Evolutionary conservation across 2,797 vertebrate species (phyloP).

Genomic region (Betta splendens): DNA sequence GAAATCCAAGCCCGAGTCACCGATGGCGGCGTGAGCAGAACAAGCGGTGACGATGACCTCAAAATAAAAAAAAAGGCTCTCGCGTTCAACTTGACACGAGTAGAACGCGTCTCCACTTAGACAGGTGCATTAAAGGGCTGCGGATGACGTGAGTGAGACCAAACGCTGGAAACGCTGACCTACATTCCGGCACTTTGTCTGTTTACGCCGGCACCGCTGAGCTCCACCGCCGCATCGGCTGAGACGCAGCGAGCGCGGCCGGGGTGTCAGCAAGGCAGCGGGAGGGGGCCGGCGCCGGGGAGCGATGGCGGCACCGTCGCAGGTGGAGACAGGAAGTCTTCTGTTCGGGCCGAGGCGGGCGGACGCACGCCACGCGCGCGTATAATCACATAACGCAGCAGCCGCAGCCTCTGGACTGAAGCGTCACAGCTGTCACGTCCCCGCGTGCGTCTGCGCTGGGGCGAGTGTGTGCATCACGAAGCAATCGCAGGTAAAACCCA

Average conservation of each 20-base stretch:
- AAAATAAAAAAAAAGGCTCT: constrained; percentile 11
- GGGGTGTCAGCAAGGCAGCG: constrained; percentile 27
- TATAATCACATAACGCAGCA: constrained; percentile 38
- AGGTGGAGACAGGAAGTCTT: constrained; percentile 33
- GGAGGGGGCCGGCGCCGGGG: neutral
- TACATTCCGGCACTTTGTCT: constrained; percentile 50
- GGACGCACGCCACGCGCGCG: constrained; percentile 33
- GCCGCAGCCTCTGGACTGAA: constrained; percentile 33
- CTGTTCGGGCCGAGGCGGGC: constrained; percentile 36
- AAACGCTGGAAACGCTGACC: constrained; percentile 47
- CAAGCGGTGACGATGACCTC: constrained; percentile 7
- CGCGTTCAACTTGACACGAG: constrained; percentile 5
- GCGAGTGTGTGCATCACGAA: constrained; percentile 13
- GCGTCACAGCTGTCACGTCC: constrained; percentile 44
- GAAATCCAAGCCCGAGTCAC: constrained; percentile 30
- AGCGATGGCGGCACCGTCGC: constrained; percentile 13
- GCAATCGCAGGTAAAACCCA: constrained; percentile 29
- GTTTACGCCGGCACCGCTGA: constrained; percentile 24
- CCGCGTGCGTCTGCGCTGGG: neutral
- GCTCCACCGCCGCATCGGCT: constrained; percentile 15
- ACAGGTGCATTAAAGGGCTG: constrained; percentile 19
- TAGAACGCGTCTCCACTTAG: constrained; percentile 8
- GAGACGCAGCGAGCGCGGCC: constrained; percentile 2
- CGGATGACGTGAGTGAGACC: constrained; percentile 18
- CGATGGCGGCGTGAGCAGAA: constrained; percentile 8